Conservation (phyloP, 2,888 invertebrate genomes). For the Oligia fasciuncula region DNA sequence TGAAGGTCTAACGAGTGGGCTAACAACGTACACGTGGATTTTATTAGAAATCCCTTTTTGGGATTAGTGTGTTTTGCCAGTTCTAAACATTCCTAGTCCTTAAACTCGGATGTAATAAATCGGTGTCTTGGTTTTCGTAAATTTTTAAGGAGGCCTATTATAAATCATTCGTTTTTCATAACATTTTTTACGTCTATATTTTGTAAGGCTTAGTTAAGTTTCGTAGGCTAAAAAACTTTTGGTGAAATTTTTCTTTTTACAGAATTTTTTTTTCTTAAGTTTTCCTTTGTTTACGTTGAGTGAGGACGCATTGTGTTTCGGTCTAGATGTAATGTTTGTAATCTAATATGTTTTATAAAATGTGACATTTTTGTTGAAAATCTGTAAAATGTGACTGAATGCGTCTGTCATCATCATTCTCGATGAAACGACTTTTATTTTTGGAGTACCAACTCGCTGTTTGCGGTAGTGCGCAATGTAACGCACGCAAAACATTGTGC, state of each 20-base stretch:
- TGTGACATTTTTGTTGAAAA: background rate
- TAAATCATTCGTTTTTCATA: slow-evolving; percentile 74
- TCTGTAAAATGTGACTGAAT: background rate
- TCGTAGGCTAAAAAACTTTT: slow-evolving; percentile 59
- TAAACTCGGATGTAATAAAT: slow-evolving; percentile 67
- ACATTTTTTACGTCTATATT: slow-evolving; percentile 70
- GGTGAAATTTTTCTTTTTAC: slow-evolving; percentile 34
- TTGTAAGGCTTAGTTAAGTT: slow-evolving; percentile 67
- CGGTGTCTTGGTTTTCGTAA: slow-evolving; percentile 72
- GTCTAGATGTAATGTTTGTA: slow-evolving; percentile 46
- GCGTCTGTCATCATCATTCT: background rate
- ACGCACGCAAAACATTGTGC: too few species aligned
- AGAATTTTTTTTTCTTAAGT: slow-evolving; percentile 23
- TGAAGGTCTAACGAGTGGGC: too few species aligned
- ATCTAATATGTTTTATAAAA: background rate
- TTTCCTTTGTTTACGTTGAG: slow-evolving; percentile 50
- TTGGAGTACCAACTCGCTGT: too few species aligned
- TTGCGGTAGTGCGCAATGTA: too few species aligned
- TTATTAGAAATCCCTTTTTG: background rate
- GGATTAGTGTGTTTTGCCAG: too few species aligned
- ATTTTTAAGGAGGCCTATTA: slow-evolving; percentile 71
- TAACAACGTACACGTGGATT: background rate
- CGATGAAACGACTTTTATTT: too few species aligned
- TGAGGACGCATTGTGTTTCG: slow-evolving; percentile 40
- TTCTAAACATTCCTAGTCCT: slow-evolving; percentile 47